A percentile compares a stretch with the other conserved stretches of the same genome.
These are phyloP conservation scores for Sturmia bella DNA, from an alignment of 2,888 invertebrate species.

Conservation along the genomic window DNA sequence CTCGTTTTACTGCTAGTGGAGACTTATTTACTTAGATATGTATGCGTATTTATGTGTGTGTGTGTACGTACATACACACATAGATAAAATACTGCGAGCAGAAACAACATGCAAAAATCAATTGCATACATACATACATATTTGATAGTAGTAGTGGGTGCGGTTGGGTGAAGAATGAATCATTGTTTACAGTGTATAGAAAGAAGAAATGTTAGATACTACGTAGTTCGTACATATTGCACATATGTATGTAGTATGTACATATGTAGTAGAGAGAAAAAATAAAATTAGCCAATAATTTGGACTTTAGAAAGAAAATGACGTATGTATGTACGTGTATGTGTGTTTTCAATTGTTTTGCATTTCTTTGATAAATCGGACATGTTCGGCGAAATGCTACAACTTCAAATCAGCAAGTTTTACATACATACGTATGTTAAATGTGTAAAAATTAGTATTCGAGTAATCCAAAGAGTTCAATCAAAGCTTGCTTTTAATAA, in stretches of 20 bases:
- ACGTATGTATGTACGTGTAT: constrained; percentile 15
- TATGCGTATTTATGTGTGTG: background rate
- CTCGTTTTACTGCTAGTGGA: constrained; percentile 41
- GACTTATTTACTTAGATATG: constrained; percentile 5
- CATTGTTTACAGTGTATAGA: constrained; percentile 43
- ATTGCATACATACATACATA: constrained; percentile 36
- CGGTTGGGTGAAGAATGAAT: constrained; percentile 59
- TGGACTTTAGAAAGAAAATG: constrained; percentile 32
- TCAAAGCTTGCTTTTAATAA: too few species aligned
- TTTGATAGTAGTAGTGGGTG: constrained; percentile 61
- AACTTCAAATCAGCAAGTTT: too few species aligned
- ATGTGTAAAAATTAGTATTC: too few species aligned
- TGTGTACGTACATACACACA: background rate
- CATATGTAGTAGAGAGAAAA: background rate
- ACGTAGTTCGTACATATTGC: constrained; percentile 25
- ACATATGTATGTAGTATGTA: constrained; percentile 6
- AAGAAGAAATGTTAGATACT: background rate
- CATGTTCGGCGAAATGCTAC: too few species aligned
- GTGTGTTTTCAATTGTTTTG: too few species aligned
- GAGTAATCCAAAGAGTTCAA: too few species aligned
- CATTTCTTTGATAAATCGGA: too few species aligned
- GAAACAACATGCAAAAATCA: too few species aligned
- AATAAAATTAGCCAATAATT: background rate
- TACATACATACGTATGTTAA: too few species aligned
- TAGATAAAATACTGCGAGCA: too few species aligned